A percentile compares a stretch with the other conserved stretches of the same genome.
phyloP scores from a whole-genome alignment of 1,140 invertebrate genomes.

The Drosophila ohnishii region DNA sequence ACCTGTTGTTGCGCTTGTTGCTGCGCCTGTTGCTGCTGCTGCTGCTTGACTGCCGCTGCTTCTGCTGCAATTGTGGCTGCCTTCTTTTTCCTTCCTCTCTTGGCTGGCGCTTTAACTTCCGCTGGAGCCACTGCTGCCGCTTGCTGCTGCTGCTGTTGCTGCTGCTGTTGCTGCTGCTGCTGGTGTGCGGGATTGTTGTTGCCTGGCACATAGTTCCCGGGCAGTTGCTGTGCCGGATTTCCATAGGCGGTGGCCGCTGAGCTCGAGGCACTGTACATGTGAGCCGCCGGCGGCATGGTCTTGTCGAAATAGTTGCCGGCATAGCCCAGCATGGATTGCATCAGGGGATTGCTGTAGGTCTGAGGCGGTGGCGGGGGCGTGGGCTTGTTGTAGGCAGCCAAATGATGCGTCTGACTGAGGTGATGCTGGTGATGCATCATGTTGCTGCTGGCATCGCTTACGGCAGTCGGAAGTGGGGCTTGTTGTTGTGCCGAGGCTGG shows the following conservation, averaged over 20 bases:
- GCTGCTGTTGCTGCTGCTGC: conserved; percentile 39
- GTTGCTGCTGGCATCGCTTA: conserved; percentile 47
- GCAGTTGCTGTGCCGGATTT: conserved; percentile 72
- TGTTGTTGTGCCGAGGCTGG: conserved; percentile 41
- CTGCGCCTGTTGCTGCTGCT: conserved; percentile 26
- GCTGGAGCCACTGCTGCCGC: conserved; percentile 16
- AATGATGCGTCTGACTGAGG: conserved; percentile 73
- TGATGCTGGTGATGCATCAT: conserved; percentile 75
- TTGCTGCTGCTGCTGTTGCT: conserved; percentile 28
- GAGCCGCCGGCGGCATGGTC: conserved; percentile 75
- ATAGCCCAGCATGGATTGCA: conserved; percentile 71
- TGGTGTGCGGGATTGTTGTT: conserved; percentile 52
- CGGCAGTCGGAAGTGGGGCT: conserved; percentile 20
- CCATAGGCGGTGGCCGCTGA: conserved; percentile 60
- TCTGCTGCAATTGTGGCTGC: conserved; percentile 70
- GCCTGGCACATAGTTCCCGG: conserved; percentile 68
- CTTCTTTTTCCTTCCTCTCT: conserved; percentile 79
- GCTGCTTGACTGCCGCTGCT: conserved; percentile 44
- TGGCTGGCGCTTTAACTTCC: conserved; percentile 77
- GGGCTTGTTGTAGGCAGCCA: conserved; percentile 77
- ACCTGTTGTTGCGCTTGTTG: not conserved
- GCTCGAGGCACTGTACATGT: conserved; percentile 73
- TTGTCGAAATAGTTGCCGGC: conserved; percentile 79
- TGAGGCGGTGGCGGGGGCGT: conserved; percentile 73
- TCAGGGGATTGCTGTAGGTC: conserved; percentile 76